Evolutionary conservation across 1,140 invertebrate genomes (phyloP).

Genomic region (Drosophila erecta): DNA sequence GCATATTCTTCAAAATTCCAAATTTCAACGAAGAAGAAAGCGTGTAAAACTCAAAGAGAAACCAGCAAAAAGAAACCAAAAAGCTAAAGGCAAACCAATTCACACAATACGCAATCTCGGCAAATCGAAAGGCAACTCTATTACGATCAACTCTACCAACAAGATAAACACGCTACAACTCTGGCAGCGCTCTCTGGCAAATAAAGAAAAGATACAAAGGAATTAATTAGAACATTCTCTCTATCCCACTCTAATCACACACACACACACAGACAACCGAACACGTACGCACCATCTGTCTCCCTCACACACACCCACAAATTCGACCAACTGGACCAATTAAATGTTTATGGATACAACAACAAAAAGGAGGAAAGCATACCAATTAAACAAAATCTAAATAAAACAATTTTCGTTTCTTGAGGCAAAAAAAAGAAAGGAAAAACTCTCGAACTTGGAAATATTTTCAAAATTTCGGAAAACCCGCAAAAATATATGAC

Average conservation of each 20-base stretch:
- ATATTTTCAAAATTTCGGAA: constrained; percentile 27
- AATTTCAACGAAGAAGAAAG: constrained; percentile 83
- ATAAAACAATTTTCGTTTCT: constrained; percentile 29
- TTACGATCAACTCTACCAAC: constrained; percentile 41
- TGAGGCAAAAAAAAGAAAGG: constrained; percentile 32
- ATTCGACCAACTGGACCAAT: constrained; percentile 76
- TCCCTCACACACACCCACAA: constrained; percentile 28
- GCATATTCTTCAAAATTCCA: constrained; percentile 82
- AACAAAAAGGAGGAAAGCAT: constrained; percentile 20
- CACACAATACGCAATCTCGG: constrained; percentile 68
- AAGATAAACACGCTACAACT: constrained; percentile 73
- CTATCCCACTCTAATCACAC: constrained; percentile 29
- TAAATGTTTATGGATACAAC: constrained; percentile 71
- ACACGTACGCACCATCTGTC: constrained; percentile 14
- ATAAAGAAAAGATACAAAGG: constrained; percentile 26
- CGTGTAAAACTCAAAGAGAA: constrained; percentile 80
- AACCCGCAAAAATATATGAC: constrained; percentile 6
- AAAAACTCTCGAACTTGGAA: constrained; percentile 39
- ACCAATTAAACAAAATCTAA: constrained; percentile 21
- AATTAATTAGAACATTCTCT: constrained; percentile 22
- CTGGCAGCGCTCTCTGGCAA: constrained; percentile 80
- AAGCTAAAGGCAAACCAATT: constrained; percentile 23
- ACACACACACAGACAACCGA: constrained; percentile 22
- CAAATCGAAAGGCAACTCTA: constrained; percentile 66
- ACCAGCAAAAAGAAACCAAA: constrained; percentile 50